Conservation (phyloP, 1,140 invertebrate genomes). For the Scaptodrosophila lebanonensis region DNA sequence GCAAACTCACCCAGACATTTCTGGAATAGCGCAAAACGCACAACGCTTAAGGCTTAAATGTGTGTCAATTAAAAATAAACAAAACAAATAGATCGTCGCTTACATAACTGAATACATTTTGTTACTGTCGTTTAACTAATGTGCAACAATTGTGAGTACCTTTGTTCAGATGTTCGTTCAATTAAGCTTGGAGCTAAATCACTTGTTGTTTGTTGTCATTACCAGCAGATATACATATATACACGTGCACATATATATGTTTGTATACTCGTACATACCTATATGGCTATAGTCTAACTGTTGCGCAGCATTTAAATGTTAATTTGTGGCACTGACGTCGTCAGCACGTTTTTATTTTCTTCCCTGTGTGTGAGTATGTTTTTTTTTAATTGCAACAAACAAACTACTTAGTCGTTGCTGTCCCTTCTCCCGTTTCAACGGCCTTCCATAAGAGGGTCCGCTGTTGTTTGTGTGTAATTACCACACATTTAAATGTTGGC, state of each 20-base stretch:
- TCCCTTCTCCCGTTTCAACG: slow-evolving; percentile 18
- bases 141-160: slow-evolving; percentile 3
- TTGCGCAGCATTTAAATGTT: slow-evolving; percentile 62
- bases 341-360: slow-evolving; percentile 28
- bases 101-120: slow-evolving; percentile 37
- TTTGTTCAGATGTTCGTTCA: not conserved
- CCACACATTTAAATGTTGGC: slow-evolving; percentile 22
- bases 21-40: slow-evolving; percentile 23
- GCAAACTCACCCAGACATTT: slow-evolving; percentile 30
- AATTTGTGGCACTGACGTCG: slow-evolving; percentile 43
- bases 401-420: slow-evolving; percentile 17
- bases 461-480: not conserved
- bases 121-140: slow-evolving; percentile 30
- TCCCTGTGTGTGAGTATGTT: slow-evolving; percentile 28
- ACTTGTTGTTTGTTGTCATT: slow-evolving; percentile 36
- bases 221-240: slow-evolving; percentile 1
- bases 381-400: slow-evolving; percentile 46
- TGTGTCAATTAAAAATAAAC: slow-evolving; percentile 43
- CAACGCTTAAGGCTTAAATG: slow-evolving; percentile 26
- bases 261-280: too few species aligned
- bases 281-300: too few species aligned
- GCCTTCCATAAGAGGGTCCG: not conserved
- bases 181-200: not conserved
- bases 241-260: too few species aligned
- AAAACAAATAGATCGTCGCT: slow-evolving; percentile 19